Conservation (phyloP, 2,113 vertebrate genomes). For the Thalassarche chlororhynchos region DNA sequence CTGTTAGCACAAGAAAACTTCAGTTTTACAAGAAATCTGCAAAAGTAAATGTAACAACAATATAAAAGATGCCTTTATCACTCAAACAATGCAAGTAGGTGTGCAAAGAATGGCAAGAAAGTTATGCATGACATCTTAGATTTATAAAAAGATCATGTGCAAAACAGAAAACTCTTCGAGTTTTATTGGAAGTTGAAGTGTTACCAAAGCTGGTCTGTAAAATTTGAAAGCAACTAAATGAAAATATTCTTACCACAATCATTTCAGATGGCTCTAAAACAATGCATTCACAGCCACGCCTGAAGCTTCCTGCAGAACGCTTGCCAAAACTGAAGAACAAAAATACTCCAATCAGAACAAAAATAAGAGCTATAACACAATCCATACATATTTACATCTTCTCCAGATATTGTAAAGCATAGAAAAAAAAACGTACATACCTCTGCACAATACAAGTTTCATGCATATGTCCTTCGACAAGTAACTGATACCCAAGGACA, state of each 20-base stretch:
- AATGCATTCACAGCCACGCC: conserved; percentile 98
- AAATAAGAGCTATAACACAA: neutral
- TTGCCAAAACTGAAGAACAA: conserved; percentile 89
- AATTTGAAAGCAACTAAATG: neutral
- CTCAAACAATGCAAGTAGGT: neutral
- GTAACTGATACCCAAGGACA: neutral
- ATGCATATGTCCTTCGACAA: neutral
- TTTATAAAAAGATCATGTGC: neutral
- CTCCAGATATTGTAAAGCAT: neutral
- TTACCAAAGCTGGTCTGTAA: neutral
- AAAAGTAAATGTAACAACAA: neutral
- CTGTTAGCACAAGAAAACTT: neutral
- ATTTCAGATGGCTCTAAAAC: conserved; percentile 99
- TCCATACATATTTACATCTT: neutral
- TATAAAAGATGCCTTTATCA: neutral
- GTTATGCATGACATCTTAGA: neutral
- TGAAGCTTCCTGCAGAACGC: conserved; percentile 94
- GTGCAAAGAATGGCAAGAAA: neutral
- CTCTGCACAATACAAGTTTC: neutral
- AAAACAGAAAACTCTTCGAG: neutral
- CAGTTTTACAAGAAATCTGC: neutral
- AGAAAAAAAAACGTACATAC: neutral
- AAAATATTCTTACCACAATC: conserved; percentile 91
- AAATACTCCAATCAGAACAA: conserved; percentile 28
- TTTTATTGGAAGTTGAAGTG: neutral